A percentile compares a stretch with the other conserved stretches of the same genome.
Conservation (phyloP, 2,113 vertebrate species). For the Gallinago paraguaiae region DNA sequence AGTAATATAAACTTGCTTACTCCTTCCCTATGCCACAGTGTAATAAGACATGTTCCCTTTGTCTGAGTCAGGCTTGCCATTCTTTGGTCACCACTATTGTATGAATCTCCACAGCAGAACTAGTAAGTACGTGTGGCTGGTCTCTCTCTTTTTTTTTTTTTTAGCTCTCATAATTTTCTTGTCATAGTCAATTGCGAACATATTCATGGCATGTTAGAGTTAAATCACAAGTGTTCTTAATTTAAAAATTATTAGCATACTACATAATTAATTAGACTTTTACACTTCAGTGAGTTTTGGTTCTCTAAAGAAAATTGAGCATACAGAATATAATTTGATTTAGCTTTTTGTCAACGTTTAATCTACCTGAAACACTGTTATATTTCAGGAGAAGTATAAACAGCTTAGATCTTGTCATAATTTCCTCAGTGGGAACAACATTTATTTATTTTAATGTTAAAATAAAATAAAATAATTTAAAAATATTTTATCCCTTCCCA, state of each 20-base stretch:
- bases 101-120: background rate
- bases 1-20: background rate
- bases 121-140: background rate
- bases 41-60: background rate
- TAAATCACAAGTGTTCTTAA: slow-evolving; percentile 77
- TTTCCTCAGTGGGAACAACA: slow-evolving; percentile 4
- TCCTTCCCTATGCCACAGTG: background rate
- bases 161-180: slow-evolving; percentile 30
- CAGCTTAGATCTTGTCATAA: slow-evolving; percentile 44
- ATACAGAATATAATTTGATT: slow-evolving; percentile 80
- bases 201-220: slow-evolving; percentile 51
- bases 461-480: background rate
- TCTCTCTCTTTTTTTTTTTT: slow-evolving; percentile 11
- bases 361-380: slow-evolving; percentile 75
- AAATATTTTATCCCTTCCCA: background rate
- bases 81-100: background rate
- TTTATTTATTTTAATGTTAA: slow-evolving; percentile 9
- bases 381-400: slow-evolving; percentile 67
- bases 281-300: slow-evolving; percentile 74
- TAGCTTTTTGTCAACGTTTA: slow-evolving; percentile 79
- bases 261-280: slow-evolving; percentile 83
- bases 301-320: slow-evolving; percentile 78
- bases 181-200: slow-evolving; percentile 53
- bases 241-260: slow-evolving; percentile 80
- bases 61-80: background rate